phyloP scores from a whole-genome alignment of 2,113 vertebrate species.

The Eretmochelys imbricata region DNA sequence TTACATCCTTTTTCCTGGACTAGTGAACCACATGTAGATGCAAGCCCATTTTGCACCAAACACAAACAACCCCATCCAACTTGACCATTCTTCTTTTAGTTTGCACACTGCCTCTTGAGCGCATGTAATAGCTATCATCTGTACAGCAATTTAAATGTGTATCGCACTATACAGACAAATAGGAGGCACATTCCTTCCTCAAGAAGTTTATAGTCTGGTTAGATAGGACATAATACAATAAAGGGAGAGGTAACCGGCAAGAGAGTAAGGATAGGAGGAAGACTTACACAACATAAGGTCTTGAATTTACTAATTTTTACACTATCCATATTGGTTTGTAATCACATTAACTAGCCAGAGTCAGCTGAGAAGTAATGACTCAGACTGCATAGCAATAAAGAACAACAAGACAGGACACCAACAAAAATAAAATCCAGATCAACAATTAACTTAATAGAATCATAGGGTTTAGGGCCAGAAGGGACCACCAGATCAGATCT shows the following conservation, averaged over 20 bases:
- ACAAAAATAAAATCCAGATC: too few relatives aligned
- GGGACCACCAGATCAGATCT: too few relatives aligned
- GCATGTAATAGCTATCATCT: neutral
- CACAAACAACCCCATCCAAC: neutral
- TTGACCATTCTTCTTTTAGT: neutral
- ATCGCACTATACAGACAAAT: neutral
- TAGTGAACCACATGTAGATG: neutral
- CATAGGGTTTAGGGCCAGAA: too few relatives aligned
- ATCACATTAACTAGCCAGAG: constrained; percentile 23
- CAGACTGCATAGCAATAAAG: neutral
- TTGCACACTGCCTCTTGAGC: neutral
- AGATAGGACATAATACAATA: neutral
- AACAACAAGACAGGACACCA: neutral
- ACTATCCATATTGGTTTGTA: neutral
- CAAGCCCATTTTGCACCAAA: neutral
- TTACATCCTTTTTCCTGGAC: neutral
- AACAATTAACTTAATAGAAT: too few relatives aligned
- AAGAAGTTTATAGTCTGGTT: neutral
- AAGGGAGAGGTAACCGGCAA: neutral
- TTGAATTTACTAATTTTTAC: neutral
- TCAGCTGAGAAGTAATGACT: constrained; percentile 40
- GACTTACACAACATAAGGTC: neutral
- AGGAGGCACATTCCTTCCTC: neutral
- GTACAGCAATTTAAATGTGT: neutral
- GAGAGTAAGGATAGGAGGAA: neutral